These are phyloP conservation scores for Helogale parvula DNA, from an alignment of 2,113 vertebrate genomes.

Conservation along the genomic window DNA sequence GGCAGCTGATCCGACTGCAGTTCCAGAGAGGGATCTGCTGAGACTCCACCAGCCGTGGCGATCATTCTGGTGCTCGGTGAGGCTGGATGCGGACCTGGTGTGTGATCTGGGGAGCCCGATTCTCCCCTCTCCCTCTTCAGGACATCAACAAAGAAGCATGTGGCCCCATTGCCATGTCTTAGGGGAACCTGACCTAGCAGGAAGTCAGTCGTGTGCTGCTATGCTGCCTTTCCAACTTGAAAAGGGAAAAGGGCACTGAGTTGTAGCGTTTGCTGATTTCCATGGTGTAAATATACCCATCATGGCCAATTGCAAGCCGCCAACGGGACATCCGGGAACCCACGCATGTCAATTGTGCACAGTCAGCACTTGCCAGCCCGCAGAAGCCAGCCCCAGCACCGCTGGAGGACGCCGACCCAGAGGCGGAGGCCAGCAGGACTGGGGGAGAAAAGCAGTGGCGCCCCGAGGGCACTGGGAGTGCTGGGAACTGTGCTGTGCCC, in stretches of 20 bases:
- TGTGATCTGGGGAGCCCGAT: neutral
- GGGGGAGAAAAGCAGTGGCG: neutral
- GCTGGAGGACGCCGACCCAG: neutral
- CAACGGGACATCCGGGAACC: neutral
- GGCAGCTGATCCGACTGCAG: neutral
- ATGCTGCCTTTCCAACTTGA: neutral
- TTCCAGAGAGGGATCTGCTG: neutral
- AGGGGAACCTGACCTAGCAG: neutral
- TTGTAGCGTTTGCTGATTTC: neutral
- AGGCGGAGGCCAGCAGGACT: fast-evolving
- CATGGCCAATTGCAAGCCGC: neutral
- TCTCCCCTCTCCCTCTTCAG: neutral
- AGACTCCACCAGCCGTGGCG: neutral
- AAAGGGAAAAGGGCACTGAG: neutral
- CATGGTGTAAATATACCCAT: neutral
- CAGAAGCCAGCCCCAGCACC: fast-evolving
- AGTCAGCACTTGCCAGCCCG: neutral
- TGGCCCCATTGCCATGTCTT: neutral
- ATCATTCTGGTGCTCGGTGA: neutral
- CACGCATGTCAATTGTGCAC: neutral
- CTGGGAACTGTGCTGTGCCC: fast-evolving
- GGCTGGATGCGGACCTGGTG: neutral
- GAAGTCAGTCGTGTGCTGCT: neutral
- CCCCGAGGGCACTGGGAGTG: no score
- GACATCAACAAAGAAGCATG: neutral